Evolutionary conservation across 35 echinoderm and acorn worm species (phyloP).

Genomic region (Lytechinus pictus): DNA sequence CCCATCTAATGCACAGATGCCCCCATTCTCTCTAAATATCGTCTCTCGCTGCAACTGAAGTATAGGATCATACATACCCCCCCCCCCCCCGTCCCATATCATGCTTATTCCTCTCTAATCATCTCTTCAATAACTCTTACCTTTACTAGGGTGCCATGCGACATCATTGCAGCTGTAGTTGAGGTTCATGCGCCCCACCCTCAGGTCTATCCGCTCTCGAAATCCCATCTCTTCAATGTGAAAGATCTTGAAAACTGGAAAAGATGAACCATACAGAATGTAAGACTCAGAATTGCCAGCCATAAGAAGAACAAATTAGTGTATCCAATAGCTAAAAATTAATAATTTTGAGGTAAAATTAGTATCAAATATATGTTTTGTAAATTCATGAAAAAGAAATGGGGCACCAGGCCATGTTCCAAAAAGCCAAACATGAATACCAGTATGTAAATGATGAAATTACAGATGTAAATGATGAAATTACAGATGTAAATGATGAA

Average conservation of each 20-base stretch:
- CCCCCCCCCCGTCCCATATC: not conserved
- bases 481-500: no score
- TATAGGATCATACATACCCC: not conserved
- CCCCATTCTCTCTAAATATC: no score
- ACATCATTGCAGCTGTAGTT: slow-evolving; percentile 94
- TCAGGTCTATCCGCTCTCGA: slow-evolving; percentile 69
- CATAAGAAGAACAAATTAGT: no score
- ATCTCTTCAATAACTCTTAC: slow-evolving; percentile 32
- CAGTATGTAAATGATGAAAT: no score
- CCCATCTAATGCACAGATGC: no score
- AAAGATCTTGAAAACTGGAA: slow-evolving; percentile 91
- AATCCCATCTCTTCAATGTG: slow-evolving; percentile 81
- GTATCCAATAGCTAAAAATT: no score
- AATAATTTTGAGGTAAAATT: no score
- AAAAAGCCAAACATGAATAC: no score
- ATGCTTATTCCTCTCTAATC: not conserved
- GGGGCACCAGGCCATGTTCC: no score
- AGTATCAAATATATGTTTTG: no score
- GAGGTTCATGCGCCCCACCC: slow-evolving; percentile 85
- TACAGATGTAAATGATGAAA: no score
- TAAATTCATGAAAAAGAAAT: no score
- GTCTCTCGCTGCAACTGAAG: not conserved
- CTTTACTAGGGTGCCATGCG: slow-evolving; percentile 86
- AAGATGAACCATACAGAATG: not conserved
- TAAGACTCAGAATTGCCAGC: not conserved